Percentiles rank a stretch among this genome's conserved stretches.
Conservation (phyloP, 2,113 vertebrate genomes). For the Eidolon helvum region DNA sequence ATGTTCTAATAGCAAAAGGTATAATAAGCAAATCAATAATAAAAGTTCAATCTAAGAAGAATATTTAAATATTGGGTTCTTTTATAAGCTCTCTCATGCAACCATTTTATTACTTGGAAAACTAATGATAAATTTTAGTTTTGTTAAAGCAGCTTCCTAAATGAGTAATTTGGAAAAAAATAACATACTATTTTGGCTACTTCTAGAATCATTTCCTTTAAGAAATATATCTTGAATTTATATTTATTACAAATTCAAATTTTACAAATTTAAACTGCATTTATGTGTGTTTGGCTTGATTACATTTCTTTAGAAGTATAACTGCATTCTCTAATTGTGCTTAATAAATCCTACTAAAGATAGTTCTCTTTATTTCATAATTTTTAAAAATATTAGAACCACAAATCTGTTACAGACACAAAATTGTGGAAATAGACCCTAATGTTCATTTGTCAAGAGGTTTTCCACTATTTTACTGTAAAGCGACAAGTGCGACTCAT, state of each 20-base stretch:
- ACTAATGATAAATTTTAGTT: not conserved
- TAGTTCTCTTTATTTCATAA: not conserved
- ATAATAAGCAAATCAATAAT: not conserved
- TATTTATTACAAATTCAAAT: not conserved
- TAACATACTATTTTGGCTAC: not conserved
- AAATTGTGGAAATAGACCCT: not conserved
- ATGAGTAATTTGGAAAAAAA: not conserved
- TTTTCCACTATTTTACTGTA: not conserved
- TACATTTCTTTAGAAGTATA: not conserved
- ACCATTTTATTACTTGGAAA: not conserved
- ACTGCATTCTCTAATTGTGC: conserved; percentile 23
- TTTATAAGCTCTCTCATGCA: not conserved
- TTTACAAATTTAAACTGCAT: not conserved
- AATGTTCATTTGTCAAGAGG: not conserved
- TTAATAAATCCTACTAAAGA: not conserved
- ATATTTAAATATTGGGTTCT: not conserved
- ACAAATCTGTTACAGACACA: not conserved
- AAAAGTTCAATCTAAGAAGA: not conserved
- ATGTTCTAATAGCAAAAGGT: not conserved
- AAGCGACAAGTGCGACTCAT: not conserved
- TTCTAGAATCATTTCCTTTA: not conserved
- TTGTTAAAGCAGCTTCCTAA: not conserved
- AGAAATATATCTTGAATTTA: conserved; percentile 5
- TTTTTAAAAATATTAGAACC: not conserved
- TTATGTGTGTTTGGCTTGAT: not conserved